Evolutionary conservation across 1,140 invertebrate genomes (phyloP).

Genomic region (Drosophila nikananu): DNA sequence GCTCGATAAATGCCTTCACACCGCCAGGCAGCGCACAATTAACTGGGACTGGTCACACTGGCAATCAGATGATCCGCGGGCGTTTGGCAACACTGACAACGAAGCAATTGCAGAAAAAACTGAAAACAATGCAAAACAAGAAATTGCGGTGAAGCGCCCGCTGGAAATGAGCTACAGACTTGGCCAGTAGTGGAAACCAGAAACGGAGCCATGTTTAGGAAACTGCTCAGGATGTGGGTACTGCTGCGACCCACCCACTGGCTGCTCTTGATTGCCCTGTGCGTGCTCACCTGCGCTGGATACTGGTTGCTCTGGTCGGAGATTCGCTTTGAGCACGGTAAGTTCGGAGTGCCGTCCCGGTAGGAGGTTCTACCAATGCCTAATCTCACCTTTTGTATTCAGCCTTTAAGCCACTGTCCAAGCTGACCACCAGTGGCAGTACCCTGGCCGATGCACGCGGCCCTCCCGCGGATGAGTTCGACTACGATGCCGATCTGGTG

Average conservation of each 20-base stretch:
- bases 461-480: slow-evolving; percentile 50
- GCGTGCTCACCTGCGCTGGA: slow-evolving; percentile 56
- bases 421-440: slow-evolving; percentile 20
- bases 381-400: background rate
- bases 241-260: slow-evolving; percentile 66
- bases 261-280: slow-evolving; percentile 51
- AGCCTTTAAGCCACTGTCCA: slow-evolving; percentile 64
- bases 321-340: slow-evolving; percentile 59
- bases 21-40: background rate
- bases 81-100: slow-evolving; percentile 14
- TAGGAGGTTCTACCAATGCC: background rate
- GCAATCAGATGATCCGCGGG: background rate
- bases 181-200: slow-evolving; percentile 11
- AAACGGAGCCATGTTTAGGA: slow-evolving; percentile 53
- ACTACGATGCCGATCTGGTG: slow-evolving; percentile 88
- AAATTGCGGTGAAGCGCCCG: slow-evolving; percentile 36
- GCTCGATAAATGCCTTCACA: background rate
- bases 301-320: slow-evolving; percentile 69
- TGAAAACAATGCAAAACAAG: slow-evolving; percentile 42
- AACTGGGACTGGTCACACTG: background rate
- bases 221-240: slow-evolving; percentile 69
- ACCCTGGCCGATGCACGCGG: slow-evolving; percentile 13
- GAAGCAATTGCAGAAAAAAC: slow-evolving; percentile 25
- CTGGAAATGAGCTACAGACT: slow-evolving; percentile 41
- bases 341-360: background rate